Evolutionary conservation across 2,113 vertebrate genomes (phyloP), one percentile per base, ranked within the genome.

Genomic region (Phrynosoma platyrhinos): DNA sequence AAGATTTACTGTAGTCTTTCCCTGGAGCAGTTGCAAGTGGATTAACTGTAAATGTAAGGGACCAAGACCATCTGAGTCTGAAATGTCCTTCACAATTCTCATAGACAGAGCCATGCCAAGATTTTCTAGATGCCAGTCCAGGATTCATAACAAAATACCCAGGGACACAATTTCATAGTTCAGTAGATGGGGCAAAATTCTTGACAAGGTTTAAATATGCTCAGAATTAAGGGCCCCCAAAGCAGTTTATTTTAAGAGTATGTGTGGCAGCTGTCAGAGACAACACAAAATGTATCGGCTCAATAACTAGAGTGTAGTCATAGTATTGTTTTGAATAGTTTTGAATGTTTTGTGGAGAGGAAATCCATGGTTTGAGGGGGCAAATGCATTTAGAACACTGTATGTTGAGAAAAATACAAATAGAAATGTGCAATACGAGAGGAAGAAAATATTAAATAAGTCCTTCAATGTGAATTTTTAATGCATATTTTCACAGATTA

Each of bases 1-100:
- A 75, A n/a, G 53, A 74, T 75, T 77, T 42, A 42, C 16, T 21
- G 25, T 76, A 30, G 23, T 47, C 32, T 62, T 76, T 62, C 69
- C 53, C 52, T 47, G 78, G 62, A 75, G 79, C 47, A 52, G 27
- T 2, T 32, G 52, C 20, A 82, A 36, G 79, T 4, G 6, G 86
- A 82, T 82, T 74, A 74, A 42, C 25, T 25, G 36, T 82, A 55
- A 79, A 79, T 20, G 13, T 40, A 80, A 71, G 27, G 36, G 55
- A 30, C 62, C 42, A 69, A 79, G 42, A 58, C 40, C 27, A 86
- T 68, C 2, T 52, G 21, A 68, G 36, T 53, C 62, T 16, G 68
- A 42, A 79, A 13, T 5, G 36, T 87, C 77, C 77, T 81, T 81
- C 64, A 81, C 81, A 81, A 62, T 86, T 3, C 9, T 78, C 58